These are phyloP conservation scores for Dicyrtoma fusca DNA, from an alignment of 2,888 invertebrate genomes.

Conservation along the genomic window DNA sequence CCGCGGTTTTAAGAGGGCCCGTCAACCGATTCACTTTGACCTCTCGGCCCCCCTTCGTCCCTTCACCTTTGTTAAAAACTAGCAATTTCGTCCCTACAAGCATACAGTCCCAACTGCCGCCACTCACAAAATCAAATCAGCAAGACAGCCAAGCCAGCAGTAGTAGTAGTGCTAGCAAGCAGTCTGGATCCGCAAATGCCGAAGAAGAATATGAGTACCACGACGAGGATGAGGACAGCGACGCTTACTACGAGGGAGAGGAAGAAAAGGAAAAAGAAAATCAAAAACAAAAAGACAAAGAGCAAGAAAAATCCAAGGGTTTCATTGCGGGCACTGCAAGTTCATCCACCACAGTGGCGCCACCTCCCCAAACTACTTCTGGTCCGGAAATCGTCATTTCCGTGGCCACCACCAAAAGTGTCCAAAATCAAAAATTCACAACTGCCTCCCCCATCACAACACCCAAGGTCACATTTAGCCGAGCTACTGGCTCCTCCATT, in stretches of 20 bases:
- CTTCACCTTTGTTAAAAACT: neutral
- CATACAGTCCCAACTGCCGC: neutral
- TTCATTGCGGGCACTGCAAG: conserved; percentile 42
- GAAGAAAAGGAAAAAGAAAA: conserved; percentile 17
- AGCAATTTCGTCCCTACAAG: neutral
- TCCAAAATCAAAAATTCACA: conserved; percentile 58
- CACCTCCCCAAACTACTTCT: conserved; percentile 37
- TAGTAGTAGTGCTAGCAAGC: no score
- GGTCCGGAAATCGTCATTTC: conserved; percentile 49
- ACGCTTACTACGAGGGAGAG: conserved; percentile 32
- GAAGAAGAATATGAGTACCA: conserved; percentile 37
- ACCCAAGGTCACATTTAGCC: conserved; percentile 50
- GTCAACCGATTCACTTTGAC: conserved; percentile 36
- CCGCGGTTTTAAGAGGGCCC: conserved; percentile 36
- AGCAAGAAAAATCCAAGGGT: conserved; percentile 30
- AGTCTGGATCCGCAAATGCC: conserved; percentile 7
- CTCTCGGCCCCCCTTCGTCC: conserved; percentile 15
- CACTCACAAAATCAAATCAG: neutral
- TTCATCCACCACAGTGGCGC: conserved; percentile 38
- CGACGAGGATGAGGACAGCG: conserved; percentile 18
- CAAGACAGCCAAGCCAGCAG: neutral
- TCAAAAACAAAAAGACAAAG: neutral
- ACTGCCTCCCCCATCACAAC: conserved; percentile 61
- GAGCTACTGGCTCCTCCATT: conserved; percentile 60
- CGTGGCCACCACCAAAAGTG: conserved; percentile 52